These are phyloP conservation scores for Drosophila guanche DNA, from an alignment of 1,140 invertebrate genomes.

Conservation along the genomic window DNA sequence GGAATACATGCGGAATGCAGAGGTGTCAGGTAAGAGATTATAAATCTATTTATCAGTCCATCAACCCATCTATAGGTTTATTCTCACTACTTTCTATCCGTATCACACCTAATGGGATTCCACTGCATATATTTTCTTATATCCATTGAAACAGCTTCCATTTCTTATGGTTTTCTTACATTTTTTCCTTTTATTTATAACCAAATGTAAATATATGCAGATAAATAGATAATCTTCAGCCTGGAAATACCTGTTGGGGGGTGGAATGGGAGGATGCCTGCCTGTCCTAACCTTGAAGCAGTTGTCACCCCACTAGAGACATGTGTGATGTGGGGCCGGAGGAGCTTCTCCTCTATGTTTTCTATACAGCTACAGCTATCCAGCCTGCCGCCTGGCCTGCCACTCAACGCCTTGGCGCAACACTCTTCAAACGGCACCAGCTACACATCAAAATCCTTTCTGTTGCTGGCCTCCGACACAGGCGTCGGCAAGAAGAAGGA, in stretches of 20 bases:
- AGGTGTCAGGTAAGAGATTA: no score
- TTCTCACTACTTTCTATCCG: no score
- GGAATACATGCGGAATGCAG: no score
- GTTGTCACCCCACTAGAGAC: conserved; percentile 17
- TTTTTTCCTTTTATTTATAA: conserved; percentile 3
- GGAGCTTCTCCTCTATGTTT: neutral
- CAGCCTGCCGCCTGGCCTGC: conserved; percentile 18
- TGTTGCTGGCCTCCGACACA: conserved; percentile 62
- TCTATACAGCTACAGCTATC: neutral
- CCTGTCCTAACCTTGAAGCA: conserved; percentile 28
- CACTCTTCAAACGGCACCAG: conserved; percentile 63
- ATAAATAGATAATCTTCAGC: neutral
- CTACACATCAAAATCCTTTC: conserved; percentile 58
- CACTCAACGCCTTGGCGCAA: conserved; percentile 70
- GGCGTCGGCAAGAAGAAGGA: conserved; percentile 27
- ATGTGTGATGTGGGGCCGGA: neutral
- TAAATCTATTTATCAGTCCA: no score
- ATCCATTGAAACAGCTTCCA: no score
- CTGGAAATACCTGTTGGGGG: conserved; percentile 22
- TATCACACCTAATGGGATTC: no score
- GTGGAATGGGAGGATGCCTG: neutral
- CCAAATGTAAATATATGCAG: neutral
- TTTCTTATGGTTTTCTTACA: no score
- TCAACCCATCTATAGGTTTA: no score
- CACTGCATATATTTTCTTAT: no score